Percentiles rank a stretch among this genome's conserved stretches.
Evolutionary conservation across 1,140 invertebrate genomes (phyloP).

Genomic region (Formica selysi): DNA sequence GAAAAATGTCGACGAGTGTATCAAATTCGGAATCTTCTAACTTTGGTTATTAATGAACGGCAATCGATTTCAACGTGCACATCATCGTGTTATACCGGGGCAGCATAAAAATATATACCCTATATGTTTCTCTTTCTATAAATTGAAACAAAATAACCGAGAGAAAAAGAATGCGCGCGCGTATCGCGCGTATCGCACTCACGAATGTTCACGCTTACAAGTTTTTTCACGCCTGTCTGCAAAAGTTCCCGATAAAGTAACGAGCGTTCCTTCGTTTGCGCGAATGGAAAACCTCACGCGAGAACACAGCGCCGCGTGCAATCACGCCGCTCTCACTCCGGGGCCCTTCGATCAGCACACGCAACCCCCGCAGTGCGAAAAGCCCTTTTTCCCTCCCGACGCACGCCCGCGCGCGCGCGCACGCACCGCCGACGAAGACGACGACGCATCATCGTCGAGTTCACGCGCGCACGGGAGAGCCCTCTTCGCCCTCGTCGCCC

Average conservation of each 20-base stretch:
- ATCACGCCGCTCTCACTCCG: conserved; percentile 18
- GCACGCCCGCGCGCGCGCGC: conserved; percentile 53
- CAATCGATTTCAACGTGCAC: conserved; percentile 25
- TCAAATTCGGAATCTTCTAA: conserved; percentile 6
- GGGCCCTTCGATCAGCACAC: conserved; percentile 40
- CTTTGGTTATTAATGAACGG: conserved; percentile 24
- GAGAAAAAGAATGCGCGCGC: conserved; percentile 15
- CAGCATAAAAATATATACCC: background rate
- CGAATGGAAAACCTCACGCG: conserved; percentile 20
- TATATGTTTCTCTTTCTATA: background rate
- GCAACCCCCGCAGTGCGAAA: conserved; percentile 49
- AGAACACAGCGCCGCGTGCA: conserved; percentile 35
- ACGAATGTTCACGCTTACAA: conserved; percentile 26
- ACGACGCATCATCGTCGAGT: conserved; percentile 23
- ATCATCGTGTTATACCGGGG: background rate
- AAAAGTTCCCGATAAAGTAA: background rate
- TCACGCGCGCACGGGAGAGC: conserved; percentile 35
- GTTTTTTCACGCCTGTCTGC: conserved; percentile 33
- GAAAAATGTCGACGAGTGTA: background rate
- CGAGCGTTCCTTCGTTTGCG: conserved; percentile 2
- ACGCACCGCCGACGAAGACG: conserved; percentile 55
- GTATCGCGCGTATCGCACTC: conserved; percentile 32
- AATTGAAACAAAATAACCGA: background rate
- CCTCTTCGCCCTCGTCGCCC: conserved; percentile 5
- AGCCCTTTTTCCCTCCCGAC: conserved; percentile 28